A percentile compares a stretch with the other conserved stretches of the same genome.
phyloP scores from a whole-genome alignment of 2,888 invertebrate genomes.

The Latrodectus elegans region DNA sequence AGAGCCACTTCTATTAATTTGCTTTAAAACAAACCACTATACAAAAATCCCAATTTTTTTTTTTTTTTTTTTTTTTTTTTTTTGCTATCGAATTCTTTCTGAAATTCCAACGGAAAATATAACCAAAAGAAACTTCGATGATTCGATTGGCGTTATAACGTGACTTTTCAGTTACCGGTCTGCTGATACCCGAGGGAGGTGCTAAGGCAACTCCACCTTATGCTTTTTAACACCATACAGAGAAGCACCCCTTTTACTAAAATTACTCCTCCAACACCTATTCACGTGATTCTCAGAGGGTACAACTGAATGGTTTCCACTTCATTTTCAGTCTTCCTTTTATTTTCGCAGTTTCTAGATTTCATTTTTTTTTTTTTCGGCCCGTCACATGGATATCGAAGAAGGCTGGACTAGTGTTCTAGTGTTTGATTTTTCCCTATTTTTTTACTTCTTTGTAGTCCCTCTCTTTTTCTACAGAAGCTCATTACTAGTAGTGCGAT shows the following conservation, averaged over 20 bases:
- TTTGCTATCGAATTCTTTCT: neutral
- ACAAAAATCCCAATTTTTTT: neutral
- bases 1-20: too few species aligned
- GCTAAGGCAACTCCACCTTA: neutral
- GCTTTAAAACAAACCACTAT: too few species aligned
- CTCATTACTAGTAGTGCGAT: constrained; percentile 15
- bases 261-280: constrained; percentile 52
- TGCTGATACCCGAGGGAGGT: neutral
- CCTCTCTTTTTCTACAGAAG: neutral
- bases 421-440: neutral
- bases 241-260: constrained; percentile 40
- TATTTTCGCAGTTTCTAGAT: neutral
- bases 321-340: constrained; percentile 21
- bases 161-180: constrained; percentile 1
- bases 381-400: neutral
- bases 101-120: neutral
- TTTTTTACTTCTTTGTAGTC: neutral
- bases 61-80: neutral
- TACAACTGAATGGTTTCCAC: constrained; percentile 1
- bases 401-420: neutral
- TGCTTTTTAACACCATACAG: constrained; percentile 2
- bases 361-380: constrained; percentile 1
- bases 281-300: constrained; percentile 39
- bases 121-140: neutral
- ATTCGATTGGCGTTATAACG: constrained; percentile 2